Evolutionary conservation across 2,113 vertebrate species (phyloP).

Genomic region (Coregonus clupeaformis): DNA sequence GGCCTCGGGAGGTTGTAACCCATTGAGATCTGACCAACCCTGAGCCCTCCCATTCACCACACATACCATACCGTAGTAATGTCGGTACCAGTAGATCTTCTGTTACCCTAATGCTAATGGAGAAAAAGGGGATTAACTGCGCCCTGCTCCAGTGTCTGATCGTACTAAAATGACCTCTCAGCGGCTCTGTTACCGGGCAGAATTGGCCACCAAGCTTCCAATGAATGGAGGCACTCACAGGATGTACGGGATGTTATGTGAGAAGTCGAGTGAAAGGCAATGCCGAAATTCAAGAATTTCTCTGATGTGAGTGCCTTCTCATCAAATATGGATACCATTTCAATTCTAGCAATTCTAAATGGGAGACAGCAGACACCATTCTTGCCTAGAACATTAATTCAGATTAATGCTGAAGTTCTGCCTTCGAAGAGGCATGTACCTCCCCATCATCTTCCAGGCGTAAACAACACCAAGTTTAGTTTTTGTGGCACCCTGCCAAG

Average conservation of each 20-base stretch:
- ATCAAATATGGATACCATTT: no score
- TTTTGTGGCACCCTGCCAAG: not conserved
- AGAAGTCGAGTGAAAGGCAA: not conserved
- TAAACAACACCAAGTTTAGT: not conserved
- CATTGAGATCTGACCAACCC: not conserved
- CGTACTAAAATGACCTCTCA: conserved; percentile 41
- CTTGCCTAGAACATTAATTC: not conserved
- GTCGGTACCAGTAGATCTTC: conserved; percentile 5
- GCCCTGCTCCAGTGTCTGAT: conserved; percentile 36
- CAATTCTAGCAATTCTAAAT: no score
- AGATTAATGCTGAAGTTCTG: not conserved
- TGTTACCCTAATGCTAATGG: conserved; percentile 45
- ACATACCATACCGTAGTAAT: not conserved
- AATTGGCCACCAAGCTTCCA: not conserved
- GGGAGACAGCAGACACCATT: no score
- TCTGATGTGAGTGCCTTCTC: no score
- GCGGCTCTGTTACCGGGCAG: conserved; percentile 25
- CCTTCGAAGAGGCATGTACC: no score
- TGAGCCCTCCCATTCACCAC: not conserved
- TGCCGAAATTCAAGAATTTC: not conserved
- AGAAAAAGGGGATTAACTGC: conserved; percentile 54
- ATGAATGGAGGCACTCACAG: not conserved
- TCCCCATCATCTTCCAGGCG: not conserved
- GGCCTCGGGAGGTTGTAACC: not conserved
- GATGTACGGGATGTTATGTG: not conserved